These are phyloP conservation scores for Lysiphlebus fabarum DNA, from an alignment of 1,140 invertebrate species.

Conservation along the genomic window DNA sequence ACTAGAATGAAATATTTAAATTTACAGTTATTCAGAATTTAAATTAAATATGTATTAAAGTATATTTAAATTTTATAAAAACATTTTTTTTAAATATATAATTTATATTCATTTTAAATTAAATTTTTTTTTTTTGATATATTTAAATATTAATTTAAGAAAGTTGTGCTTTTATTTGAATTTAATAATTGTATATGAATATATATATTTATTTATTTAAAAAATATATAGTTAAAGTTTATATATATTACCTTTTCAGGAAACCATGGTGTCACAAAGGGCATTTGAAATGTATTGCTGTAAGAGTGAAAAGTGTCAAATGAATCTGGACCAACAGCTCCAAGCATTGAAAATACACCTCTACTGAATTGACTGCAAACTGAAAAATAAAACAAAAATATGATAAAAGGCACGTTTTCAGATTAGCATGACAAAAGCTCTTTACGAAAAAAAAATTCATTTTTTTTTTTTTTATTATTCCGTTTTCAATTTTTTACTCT, in stretches of 20 bases:
- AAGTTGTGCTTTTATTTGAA: too few relatives aligned
- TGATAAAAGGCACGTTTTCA: slow-evolving; percentile 22
- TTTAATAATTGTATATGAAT: too few relatives aligned
- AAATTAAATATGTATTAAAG: too few relatives aligned
- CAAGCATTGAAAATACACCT: slow-evolving; percentile 86
- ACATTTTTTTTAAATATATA: too few relatives aligned
- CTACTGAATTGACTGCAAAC: slow-evolving; percentile 89
- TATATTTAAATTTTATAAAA: too few relatives aligned
- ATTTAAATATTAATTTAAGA: too few relatives aligned
- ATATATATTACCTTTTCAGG: slow-evolving; percentile 89
- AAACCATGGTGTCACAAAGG: slow-evolving; percentile 91
- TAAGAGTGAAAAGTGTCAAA: slow-evolving; percentile 93
- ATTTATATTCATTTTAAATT: too few relatives aligned
- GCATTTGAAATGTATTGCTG: slow-evolving; percentile 94
- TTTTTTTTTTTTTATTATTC: slow-evolving; percentile 10
- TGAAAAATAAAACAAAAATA: slow-evolving; percentile 42
- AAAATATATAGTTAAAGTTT: too few relatives aligned
- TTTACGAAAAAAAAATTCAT: slow-evolving; percentile 14
- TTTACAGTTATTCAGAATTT: too few relatives aligned
- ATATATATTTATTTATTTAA: too few relatives aligned
- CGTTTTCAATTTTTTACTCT: not conserved
- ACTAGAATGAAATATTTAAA: too few relatives aligned
- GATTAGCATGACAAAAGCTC: slow-evolving; percentile 27
- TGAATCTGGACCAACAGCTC: slow-evolving; percentile 85
- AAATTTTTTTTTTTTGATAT: too few relatives aligned